These are phyloP conservation scores for Jaculus jaculus DNA, from an alignment of 2,113 vertebrate genomes.

Conservation along the genomic window DNA sequence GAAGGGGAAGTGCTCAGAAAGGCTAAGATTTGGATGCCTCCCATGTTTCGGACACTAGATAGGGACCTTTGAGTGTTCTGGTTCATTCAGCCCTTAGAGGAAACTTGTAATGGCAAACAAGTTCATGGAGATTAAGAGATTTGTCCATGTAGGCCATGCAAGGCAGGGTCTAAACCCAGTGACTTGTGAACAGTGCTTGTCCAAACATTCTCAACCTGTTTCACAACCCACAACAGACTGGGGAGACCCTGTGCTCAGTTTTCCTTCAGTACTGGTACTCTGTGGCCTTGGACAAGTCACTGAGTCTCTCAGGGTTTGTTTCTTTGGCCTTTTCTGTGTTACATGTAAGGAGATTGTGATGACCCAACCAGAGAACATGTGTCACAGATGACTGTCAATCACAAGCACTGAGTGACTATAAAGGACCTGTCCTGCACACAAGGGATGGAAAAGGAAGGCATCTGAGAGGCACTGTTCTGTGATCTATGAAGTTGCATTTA, in stretches of 20 bases:
- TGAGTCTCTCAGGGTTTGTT: neutral
- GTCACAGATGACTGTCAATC: neutral
- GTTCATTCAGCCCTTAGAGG: neutral
- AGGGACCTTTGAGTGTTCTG: neutral
- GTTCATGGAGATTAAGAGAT: neutral
- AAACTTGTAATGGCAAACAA: neutral
- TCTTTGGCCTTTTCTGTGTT: neutral
- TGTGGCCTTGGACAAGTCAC: neutral
- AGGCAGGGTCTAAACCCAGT: neutral
- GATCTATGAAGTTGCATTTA: conserved; percentile 17
- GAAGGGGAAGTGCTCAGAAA: neutral
- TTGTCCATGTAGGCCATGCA: neutral
- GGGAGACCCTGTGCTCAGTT: neutral
- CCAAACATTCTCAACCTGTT: neutral
- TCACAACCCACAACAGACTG: neutral
- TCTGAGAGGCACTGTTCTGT: conserved; percentile 9
- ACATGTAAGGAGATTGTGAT: neutral
- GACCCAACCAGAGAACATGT: neutral
- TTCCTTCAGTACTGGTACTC: neutral
- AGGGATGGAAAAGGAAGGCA: neutral
- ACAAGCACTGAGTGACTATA: neutral
- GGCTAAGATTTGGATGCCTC: neutral
- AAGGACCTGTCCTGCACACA: neutral
- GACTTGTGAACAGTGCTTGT: neutral
- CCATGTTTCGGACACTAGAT: neutral